phyloP scores from a whole-genome alignment of 1,140 invertebrate genomes.

The Lucilia sericata region DNA sequence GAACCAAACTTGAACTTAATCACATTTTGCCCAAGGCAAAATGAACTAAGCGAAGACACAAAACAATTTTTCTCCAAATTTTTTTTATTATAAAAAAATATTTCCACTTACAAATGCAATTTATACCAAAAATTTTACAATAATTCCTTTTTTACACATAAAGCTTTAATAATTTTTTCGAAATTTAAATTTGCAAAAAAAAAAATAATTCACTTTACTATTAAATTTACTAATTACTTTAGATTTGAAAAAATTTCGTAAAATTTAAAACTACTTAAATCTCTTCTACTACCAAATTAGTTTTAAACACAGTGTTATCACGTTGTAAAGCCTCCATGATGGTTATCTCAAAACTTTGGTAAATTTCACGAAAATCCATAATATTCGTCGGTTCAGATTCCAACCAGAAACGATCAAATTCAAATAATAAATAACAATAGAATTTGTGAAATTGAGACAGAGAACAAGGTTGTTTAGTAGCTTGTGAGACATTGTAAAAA shows the following conservation, averaged over 20 bases:
- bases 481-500: slow-evolving; percentile 85
- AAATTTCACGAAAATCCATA: slow-evolving; percentile 93
- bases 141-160: too few relatives aligned
- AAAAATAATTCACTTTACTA: neutral
- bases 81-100: too few relatives aligned
- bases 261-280: slow-evolving; percentile 52
- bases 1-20: too few relatives aligned
- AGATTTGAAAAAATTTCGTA: slow-evolving; percentile 6
- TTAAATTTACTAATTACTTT: slow-evolving; percentile 7
- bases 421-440: slow-evolving; percentile 93
- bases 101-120: too few relatives aligned
- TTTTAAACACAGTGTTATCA: slow-evolving; percentile 61
- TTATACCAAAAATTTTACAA: too few relatives aligned
- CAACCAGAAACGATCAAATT: slow-evolving; percentile 95
- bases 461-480: slow-evolving; percentile 71
- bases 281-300: slow-evolving; percentile 62
- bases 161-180: too few relatives aligned
- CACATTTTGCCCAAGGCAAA: too few relatives aligned
- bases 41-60: too few relatives aligned
- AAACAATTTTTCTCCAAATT: too few relatives aligned
- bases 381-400: slow-evolving; percentile 90
- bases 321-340: slow-evolving; percentile 61
- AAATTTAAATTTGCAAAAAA: too few relatives aligned
- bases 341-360: slow-evolving; percentile 81
- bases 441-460: slow-evolving; percentile 91